Base-by-base conservation (phyloP, 2,113 vertebrate species). In the Petrocephalus zakoni region DNA sequence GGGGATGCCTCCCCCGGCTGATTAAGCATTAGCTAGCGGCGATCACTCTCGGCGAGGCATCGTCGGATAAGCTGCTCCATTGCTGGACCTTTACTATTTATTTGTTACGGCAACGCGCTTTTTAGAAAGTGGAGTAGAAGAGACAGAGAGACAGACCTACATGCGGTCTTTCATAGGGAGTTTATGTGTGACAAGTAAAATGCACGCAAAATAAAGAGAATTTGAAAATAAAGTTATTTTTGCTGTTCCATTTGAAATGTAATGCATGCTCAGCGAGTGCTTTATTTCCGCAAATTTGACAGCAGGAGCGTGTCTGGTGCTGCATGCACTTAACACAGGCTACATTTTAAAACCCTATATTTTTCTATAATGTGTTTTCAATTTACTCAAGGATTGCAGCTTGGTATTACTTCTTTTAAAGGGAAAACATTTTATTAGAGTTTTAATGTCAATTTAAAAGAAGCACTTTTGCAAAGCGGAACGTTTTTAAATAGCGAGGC, bases 401-500 rank as follows among this genome's bases (percentile, higher is more conserved):
- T 89, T 42, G 87, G 78, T 84, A 47, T 88, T 52, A 15, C 29
- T 89, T 87, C 21, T 83, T 87, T 89, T 87, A 19, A 84, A 42
- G 29, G 72, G 37, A 78, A 19, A 37, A 78, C 78, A n/a, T 82
- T 82, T 82, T 82, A 42, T 82, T 82, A 19, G 78, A 82, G 78
- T 82, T 82, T 64, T 82, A 82, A 82, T 87, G 29, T 86, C 81
- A 22, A 49, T 89, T 89, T 87, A 29, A 85, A 87, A 84, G 78
- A 84, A 84, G 75, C 52, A 61, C 81, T 58, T 78, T 82, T 42
- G 55, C 53, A 88, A 87, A 22, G 88, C 58, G 10, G 55, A 29
- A 78, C 37, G 49, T 51, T 72, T 85, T 87, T 64, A 78, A 89
- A 84, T 81, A 94, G 91, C 93, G 93, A 92, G 88, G 93, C 88